A percentile compares a stretch with the other conserved stretches of the same genome.
These are phyloP conservation scores for Neoaliturus tenellus DNA, from an alignment of 2,888 invertebrate genomes.

Conservation along the genomic window DNA sequence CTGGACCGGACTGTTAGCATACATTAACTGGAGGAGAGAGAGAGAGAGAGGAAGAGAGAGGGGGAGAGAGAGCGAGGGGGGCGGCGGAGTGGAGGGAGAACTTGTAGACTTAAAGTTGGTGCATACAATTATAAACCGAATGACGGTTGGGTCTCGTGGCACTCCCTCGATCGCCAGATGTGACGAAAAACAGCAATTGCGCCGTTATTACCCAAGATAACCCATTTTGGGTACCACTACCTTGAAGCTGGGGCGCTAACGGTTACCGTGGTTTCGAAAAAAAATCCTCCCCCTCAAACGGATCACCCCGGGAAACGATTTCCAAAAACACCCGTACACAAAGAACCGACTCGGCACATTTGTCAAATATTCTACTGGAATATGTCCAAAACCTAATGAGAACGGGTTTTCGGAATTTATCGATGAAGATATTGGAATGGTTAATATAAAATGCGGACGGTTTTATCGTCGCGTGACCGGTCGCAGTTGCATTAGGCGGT, in stretches of 20 bases:
- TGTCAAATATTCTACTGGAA: conserved; percentile 47
- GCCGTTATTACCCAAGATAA: not conserved
- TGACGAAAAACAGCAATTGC: conserved; percentile 2
- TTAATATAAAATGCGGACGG: not conserved
- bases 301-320: not conserved
- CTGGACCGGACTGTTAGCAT: conserved; percentile 40
- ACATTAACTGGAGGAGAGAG: conserved; percentile 24
- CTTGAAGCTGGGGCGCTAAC: not conserved
- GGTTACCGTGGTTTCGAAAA: not conserved
- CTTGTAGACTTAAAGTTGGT: conserved; percentile 59
- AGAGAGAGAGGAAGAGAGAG: conserved; percentile 10
- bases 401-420: conserved; percentile 43
- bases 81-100: conserved; percentile 18
- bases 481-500: conserved; percentile 21
- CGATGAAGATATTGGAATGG: conserved; percentile 36
- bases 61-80: not conserved
- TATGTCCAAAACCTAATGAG: conserved; percentile 50
- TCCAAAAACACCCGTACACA: conserved; percentile 24
- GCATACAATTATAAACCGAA: conserved; percentile 61
- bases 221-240: not conserved
- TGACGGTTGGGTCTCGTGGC: conserved; percentile 48
- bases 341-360: conserved; percentile 12
- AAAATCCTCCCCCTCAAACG: not conserved
- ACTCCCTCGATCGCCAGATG: conserved; percentile 71
- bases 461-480: conserved; percentile 32